These are phyloP conservation scores for Montipora foliosa DNA, from an alignment of 64 coral and sea anemone species.

Conservation along the genomic window DNA sequence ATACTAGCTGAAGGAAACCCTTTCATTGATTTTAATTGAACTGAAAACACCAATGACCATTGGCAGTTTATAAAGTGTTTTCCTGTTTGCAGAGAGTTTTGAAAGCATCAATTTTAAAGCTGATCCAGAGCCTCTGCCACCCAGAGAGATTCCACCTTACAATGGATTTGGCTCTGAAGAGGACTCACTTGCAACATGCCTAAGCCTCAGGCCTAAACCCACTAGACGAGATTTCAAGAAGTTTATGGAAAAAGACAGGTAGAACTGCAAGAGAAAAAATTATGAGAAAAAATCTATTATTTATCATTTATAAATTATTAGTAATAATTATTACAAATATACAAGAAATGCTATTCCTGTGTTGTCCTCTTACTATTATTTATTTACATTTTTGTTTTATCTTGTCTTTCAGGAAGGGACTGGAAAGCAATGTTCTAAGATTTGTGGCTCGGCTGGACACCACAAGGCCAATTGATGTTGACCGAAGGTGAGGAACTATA, in stretches of 20 bases:
- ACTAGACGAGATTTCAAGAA: conserved; percentile 96
- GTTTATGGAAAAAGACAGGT: conserved; percentile 99
- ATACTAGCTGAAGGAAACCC: too few relatives aligned
- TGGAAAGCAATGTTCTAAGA: conserved; percentile 98
- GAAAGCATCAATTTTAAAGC: conserved; percentile 87
- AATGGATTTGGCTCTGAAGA: conserved; percentile 99
- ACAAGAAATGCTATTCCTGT: too few relatives aligned
- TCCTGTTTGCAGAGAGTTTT: conserved; percentile 64
- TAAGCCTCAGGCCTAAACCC: conserved; percentile 95
- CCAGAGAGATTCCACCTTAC: conserved; percentile 90
- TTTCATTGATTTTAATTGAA: too few relatives aligned
- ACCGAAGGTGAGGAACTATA: conserved; percentile 59
- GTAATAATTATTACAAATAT: too few relatives aligned
- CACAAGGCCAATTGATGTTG: conserved; percentile 92
- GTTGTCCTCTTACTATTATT: too few relatives aligned
- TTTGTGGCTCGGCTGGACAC: conserved; percentile 96
- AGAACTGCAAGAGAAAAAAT: neutral
- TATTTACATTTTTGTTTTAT: neutral
- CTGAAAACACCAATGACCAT: neutral
- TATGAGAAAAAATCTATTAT: neutral
- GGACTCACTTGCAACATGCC: conserved; percentile 90
- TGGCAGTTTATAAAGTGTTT: neutral
- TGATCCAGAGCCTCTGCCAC: conserved; percentile 24
- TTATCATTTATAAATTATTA: too few relatives aligned
- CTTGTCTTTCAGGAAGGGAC: conserved; percentile 70